Evolutionary conservation across 2,888 invertebrate genomes (phyloP).

Genomic region (Pachliopta kotzebuea): DNA sequence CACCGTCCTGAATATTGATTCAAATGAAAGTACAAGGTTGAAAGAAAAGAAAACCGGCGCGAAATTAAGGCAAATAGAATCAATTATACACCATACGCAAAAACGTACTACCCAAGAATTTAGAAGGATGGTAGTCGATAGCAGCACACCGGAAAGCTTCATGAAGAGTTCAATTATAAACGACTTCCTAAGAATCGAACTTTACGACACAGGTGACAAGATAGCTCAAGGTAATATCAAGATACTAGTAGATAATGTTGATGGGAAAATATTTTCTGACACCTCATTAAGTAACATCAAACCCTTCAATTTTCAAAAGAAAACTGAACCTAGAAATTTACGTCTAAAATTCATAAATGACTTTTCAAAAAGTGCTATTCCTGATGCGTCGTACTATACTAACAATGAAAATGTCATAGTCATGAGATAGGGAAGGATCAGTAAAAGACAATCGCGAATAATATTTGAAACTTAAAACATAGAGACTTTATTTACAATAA

Average conservation of each 20-base stretch:
- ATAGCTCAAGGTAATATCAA: constrained; percentile 7
- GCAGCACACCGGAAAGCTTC: constrained; percentile 37
- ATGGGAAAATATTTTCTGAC: constrained; percentile 3
- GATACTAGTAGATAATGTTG: constrained; percentile 11
- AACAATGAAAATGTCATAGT: constrained; percentile 32
- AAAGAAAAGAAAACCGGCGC: constrained; percentile 37
- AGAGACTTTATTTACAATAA: constrained; percentile 69
- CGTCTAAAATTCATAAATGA: neutral
- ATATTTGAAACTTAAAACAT: constrained; percentile 66
- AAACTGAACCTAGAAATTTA: neutral
- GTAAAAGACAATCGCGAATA: constrained; percentile 42
- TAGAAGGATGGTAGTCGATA: constrained; percentile 33
- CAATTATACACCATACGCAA: constrained; percentile 26
- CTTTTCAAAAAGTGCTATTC: neutral
- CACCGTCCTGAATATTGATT: constrained; percentile 47
- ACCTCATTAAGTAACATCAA: constrained; percentile 2
- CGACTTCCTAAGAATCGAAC: constrained; percentile 18
- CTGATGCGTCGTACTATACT: neutral
- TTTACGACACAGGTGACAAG: constrained; percentile 9
- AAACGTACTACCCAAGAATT: constrained; percentile 33
- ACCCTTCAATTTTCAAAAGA: neutral
- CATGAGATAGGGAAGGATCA: constrained; percentile 33
- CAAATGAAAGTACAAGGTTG: constrained; percentile 49
- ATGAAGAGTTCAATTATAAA: constrained; percentile 9
- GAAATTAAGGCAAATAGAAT: constrained; percentile 46